Evolutionary conservation across 2,113 vertebrate species (phyloP).

Genomic region (Numida meleagris): DNA sequence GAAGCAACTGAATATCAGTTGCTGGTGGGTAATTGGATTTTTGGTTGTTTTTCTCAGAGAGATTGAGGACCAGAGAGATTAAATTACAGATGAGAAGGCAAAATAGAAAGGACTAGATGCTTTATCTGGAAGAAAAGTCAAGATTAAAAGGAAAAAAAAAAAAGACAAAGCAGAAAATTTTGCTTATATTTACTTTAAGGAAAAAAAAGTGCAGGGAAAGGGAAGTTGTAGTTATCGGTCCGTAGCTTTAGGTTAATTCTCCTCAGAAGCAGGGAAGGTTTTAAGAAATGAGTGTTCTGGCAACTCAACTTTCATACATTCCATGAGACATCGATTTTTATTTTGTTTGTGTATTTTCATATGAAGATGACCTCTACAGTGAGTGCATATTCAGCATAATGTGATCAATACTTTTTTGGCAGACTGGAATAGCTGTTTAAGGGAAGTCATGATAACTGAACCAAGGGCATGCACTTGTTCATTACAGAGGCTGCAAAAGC

Average conservation of each 20-base stretch:
- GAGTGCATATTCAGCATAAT: conserved; percentile 20
- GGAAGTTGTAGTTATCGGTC: neutral
- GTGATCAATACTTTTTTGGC: conserved; percentile 42
- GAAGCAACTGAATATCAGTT: neutral
- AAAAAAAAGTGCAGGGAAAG: neutral
- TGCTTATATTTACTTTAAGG: neutral
- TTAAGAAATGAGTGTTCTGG: neutral
- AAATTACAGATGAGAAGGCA: neutral
- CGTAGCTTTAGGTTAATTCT: neutral
- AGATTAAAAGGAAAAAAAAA: neutral
- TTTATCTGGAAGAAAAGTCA: neutral
- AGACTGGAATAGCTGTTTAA: conserved; percentile 31
- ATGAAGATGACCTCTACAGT: conserved; percentile 33
- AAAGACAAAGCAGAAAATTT: neutral
- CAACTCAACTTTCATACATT: conserved; percentile 14
- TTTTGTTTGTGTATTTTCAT: neutral
- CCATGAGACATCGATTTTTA: conserved; percentile 20
- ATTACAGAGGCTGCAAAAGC: neutral
- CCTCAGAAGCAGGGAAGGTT: neutral
- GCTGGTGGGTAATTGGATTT: neutral
- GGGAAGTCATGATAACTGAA: neutral
- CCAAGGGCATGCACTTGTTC: conserved; percentile 7
- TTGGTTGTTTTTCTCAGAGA: neutral
- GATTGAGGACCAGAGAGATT: neutral
- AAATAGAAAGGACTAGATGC: neutral